Percentiles rank a stretch among this genome's conserved stretches.
Conservation (phyloP, 2,888 invertebrate genomes). For the Idaea dimidiata region DNA sequence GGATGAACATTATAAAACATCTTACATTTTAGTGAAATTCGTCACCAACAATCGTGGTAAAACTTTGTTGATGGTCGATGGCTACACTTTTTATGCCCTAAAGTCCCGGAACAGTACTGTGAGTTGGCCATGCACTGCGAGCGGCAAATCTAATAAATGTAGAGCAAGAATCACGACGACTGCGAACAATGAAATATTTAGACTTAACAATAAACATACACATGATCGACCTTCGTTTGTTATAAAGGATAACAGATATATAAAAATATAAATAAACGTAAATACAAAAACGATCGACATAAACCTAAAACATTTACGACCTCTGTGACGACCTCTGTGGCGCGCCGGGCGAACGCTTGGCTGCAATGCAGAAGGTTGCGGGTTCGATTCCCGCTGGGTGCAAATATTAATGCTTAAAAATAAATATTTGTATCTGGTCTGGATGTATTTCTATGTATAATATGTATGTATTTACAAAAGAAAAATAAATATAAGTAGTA, state of each 20-base stretch:
- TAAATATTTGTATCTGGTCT: no score
- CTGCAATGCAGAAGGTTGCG: no score
- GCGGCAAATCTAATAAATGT: not conserved
- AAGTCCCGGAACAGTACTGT: not conserved
- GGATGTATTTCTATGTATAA: no score
- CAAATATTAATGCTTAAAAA: no score
- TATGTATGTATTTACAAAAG: no score
- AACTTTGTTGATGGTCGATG: not conserved
- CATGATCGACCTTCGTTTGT: not conserved
- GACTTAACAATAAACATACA: not conserved
- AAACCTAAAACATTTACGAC: no score
- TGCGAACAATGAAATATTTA: not conserved
- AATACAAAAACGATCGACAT: no score
- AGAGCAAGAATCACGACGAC: not conserved
- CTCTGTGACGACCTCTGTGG: no score
- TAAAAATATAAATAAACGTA: not conserved
- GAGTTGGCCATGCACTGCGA: not conserved
- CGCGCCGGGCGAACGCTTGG: no score
- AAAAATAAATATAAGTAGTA: no score
- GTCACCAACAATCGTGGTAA: not conserved
- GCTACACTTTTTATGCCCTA: not conserved
- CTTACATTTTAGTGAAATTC: not conserved
- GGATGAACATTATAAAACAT: no score
- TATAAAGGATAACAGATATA: not conserved
- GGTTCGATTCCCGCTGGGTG: no score